phyloP scores from a whole-genome alignment of 2,888 invertebrate genomes.

The Listrodromus nycthemerus region DNA sequence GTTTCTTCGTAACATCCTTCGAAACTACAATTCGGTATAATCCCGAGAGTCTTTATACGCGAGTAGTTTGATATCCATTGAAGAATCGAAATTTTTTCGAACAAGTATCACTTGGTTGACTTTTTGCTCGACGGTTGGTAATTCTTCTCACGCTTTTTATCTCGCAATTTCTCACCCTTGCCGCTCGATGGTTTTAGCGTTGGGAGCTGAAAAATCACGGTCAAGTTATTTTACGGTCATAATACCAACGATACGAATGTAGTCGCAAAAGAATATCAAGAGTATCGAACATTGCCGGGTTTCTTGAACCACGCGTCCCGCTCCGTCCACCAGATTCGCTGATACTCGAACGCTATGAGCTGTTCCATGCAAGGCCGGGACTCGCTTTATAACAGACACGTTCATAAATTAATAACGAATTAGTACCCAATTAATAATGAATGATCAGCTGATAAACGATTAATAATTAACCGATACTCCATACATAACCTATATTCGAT shows the following conservation, averaged over 20 bases:
- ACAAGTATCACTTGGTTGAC: constrained; percentile 24
- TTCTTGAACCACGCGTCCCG: constrained; percentile 70
- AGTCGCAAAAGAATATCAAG: neutral
- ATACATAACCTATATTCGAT: neutral
- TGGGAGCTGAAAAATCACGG: constrained; percentile 28
- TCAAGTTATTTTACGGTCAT: no score
- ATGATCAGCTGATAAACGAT: neutral
- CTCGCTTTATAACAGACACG: constrained; percentile 65
- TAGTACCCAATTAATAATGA: no score
- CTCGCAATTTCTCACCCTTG: constrained; percentile 24
- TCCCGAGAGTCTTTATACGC: neutral
- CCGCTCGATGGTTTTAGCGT: constrained; percentile 37
- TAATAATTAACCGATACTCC: no score
- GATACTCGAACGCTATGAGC: constrained; percentile 76
- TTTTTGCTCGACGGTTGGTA: neutral
- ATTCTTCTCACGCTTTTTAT: constrained; percentile 26
- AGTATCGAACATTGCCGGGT: constrained; percentile 51
- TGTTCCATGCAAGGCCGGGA: constrained; percentile 73
- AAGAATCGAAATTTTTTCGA: neutral
- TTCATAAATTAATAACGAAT: neutral
- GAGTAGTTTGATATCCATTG: neutral
- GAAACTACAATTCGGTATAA: neutral
- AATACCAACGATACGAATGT: neutral
- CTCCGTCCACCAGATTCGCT: constrained; percentile 76
- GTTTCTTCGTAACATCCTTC: neutral